Evolutionary conservation across 2,797 vertebrate genomes (phyloP).

Genomic region (Xerus rutilus): DNA sequence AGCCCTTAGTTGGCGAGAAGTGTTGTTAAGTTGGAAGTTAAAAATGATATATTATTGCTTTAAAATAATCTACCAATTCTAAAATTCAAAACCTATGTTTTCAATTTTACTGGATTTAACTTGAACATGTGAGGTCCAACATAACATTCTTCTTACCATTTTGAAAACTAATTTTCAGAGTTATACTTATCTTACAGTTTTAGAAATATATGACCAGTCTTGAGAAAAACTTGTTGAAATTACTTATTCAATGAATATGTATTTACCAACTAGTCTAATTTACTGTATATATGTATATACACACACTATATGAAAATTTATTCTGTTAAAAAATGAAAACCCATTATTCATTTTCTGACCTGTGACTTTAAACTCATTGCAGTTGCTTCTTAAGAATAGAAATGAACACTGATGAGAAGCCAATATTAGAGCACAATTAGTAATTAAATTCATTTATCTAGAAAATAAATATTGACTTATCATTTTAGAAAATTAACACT

Average conservation of each 20-base stretch:
- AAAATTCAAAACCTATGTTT: too few relatives aligned
- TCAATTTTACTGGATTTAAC: neutral
- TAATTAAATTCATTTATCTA: neutral
- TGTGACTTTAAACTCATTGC: neutral
- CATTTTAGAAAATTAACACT: constrained; percentile 42
- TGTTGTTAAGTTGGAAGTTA: neutral
- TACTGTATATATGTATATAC: neutral
- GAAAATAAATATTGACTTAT: neutral
- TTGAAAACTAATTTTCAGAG: constrained; percentile 31
- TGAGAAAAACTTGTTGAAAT: constrained; percentile 7
- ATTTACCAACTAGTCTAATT: constrained; percentile 17
- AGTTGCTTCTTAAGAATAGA: neutral
- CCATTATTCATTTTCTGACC: neutral
- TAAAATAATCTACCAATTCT: neutral
- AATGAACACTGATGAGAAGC: neutral
- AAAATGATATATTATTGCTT: constrained; percentile 46
- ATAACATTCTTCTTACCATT: constrained; percentile 7
- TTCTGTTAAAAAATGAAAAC: neutral
- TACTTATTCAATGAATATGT: constrained; percentile 8
- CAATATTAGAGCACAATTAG: constrained; percentile 24
- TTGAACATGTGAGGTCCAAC: neutral
- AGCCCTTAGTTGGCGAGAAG: neutral
- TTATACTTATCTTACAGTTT: neutral
- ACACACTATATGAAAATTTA: neutral
- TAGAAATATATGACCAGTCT: constrained; percentile 17